Base-by-base conservation (phyloP, 2,797 vertebrate species). In the Varecia variegata region DNA sequence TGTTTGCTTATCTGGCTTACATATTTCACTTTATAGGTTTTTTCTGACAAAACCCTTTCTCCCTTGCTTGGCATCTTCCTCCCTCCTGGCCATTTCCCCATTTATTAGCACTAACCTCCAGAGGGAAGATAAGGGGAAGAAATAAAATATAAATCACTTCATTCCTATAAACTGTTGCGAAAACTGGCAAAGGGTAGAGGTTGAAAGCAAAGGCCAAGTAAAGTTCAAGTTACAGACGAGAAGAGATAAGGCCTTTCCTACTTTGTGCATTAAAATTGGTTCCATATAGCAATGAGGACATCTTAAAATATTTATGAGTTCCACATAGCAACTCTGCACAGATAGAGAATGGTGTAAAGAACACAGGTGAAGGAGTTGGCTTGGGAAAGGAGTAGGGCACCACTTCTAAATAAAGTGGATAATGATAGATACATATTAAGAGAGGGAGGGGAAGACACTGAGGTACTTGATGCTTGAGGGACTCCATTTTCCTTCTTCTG, bases 141-240 rank as follows among this genome's bases (percentile, higher is more conserved):
- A 94, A 93, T 94, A 83, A 97, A 96, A 92, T 95, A 95, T 95
- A 95, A 93, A 94, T 96, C 88, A 89, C 35, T 93, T 93, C 35
- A 45, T 95, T 97, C 65, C 58, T 95, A 95, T 77, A 95, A 94
- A 90, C 71, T 60, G 43, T 93, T 95, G 96, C 88, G 93, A 93
- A 97, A 95, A 86, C 92, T 91, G 90, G 40, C 83, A 93, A 97
- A 97, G 58, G 82, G 74, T 79, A 95, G n/a, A 97, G 77, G 38
- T 81, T 77, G 67, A 93, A 93, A 96, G 80, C 90, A 90, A 95
- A 97, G 88, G 82, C 70, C 30, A 35, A 91, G 40, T 77, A 91
- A 96, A 97, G 92, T 96, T 97, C 94, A 97, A 96, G 87, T 83
- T 93, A 52, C 21, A 91, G 52, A 81, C 10, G 3, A 93, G 76